A percentile compares a stretch with the other conserved stretches of the same genome.
These are phyloP conservation scores for Verasper variegatus DNA, from an alignment of 2,113 vertebrate species.

Conservation along the genomic window DNA sequence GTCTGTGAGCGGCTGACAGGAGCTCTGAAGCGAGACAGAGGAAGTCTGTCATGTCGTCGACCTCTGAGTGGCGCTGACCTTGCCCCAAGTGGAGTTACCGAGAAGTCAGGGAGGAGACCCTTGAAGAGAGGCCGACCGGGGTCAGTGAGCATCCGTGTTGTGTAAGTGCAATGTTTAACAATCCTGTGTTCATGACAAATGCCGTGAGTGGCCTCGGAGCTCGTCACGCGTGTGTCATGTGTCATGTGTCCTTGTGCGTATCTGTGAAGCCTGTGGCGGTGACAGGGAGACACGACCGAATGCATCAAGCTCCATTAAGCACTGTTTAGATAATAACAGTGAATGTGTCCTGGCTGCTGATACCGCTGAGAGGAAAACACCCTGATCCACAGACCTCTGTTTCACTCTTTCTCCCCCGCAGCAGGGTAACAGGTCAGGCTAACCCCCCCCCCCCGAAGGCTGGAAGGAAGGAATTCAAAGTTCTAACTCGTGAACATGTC, in stretches of 20 bases:
- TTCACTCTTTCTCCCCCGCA: not conserved
- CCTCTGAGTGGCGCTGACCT: slow-evolving; percentile 26
- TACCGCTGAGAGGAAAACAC: not conserved
- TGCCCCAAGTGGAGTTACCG: not conserved
- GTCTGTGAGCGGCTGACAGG: not conserved
- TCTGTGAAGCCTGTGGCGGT: not conserved
- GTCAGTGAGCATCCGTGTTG: slow-evolving; percentile 39
- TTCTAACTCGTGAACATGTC: not conserved
- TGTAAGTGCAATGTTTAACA: not conserved
- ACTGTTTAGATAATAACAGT: not conserved
- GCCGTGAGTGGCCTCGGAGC: not conserved
- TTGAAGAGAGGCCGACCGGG: slow-evolving; percentile 13
- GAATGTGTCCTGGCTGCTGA: not conserved
- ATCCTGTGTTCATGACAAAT: not conserved
- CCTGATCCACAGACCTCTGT: not conserved
- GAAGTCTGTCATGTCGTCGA: slow-evolving; percentile 19
- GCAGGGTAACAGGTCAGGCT: too few relatives aligned
- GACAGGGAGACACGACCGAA: not conserved
- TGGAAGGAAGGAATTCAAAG: not conserved
- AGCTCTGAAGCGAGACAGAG: slow-evolving; percentile 25
- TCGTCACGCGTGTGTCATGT: not conserved
- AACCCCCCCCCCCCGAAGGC: not conserved
- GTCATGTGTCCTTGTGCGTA: not conserved
- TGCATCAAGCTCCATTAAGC: not conserved
- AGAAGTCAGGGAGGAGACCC: not conserved